Evolutionary conservation across 1,140 invertebrate genomes (phyloP), one percentile per base, ranked within the genome.

Genomic region (Yoshiicerus persimilis): DNA sequence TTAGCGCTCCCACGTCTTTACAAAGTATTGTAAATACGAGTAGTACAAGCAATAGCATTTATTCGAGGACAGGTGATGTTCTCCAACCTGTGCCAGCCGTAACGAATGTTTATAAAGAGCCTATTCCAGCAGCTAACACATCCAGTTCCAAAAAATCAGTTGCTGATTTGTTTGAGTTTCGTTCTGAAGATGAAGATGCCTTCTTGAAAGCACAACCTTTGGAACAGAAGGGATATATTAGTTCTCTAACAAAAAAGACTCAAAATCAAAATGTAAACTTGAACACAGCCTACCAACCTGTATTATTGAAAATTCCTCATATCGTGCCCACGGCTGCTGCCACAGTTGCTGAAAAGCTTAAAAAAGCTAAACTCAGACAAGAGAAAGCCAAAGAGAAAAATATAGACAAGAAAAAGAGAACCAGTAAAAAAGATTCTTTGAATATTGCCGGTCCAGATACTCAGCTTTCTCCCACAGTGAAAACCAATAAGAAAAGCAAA

Each of bases 241-340:
- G 66, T 70, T 38, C 75, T 36, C 34, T 80, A n/a, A 80, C 32
- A 3, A 80, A 80, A 36, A 80, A 80, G 32, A 36, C 20, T 80
- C 32, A 77, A 77, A 38, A 36, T 6, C 70, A 36, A 38, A 34
- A 80, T n/a, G 16, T 5, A 23, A 80, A 80, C 9, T 0, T 0
- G 4, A 80, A n/a, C 23, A 30, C 66, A 13, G 16, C 75, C 23
- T 56, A 85, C 25, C 84, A 85, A 20, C 84, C 84, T 16, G 84
- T 85, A 36, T 47, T 47, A 34, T 23, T 85, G 38, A 85, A 85
- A 47, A 85, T 85, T 64, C 84, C 84, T 56, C 39, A 47, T 13
- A 85, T 85, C 34, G 84, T 85, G 84, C 84, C 84, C 39, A 85
- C 27, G 30, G 84, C 84, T 30, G 84, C 84, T 80, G 75, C 75